These are phyloP conservation scores for Lophius americanus DNA, from an alignment of 2,797 vertebrate species.

Conservation along the genomic window DNA sequence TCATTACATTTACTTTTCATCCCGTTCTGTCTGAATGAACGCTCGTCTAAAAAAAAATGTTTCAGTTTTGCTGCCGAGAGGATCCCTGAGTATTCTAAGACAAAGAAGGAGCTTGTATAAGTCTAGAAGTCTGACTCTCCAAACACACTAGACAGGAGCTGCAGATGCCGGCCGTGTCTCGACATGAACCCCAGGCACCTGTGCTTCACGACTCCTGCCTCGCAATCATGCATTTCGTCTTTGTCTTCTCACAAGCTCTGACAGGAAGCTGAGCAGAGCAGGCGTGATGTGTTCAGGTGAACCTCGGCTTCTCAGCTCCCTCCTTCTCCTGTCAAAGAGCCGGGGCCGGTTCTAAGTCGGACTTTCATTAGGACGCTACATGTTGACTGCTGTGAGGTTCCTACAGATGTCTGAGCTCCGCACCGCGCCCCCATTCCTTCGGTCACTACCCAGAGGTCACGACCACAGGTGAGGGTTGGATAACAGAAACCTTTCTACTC, in stretches of 20 bases:
- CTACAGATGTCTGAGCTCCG: no score
- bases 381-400: no score
- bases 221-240: slow-evolving; percentile 27
- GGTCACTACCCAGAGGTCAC: no score
- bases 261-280: slow-evolving; percentile 39
- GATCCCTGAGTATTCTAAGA: background rate
- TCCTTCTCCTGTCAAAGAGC: no score
- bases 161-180: slow-evolving; percentile 32
- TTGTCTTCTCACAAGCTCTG: slow-evolving; percentile 37
- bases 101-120: slow-evolving; percentile 30
- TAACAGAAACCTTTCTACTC: no score
- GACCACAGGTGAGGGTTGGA: no score
- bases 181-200: slow-evolving; percentile 44
- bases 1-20: no score
- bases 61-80: background rate
- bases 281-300: background rate
- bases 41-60: background rate
- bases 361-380: no score
- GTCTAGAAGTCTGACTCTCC: slow-evolving; percentile 22
- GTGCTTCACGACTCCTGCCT: background rate
- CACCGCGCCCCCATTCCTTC: no score
- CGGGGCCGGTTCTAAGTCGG: no score
- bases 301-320: no score
- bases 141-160: slow-evolving; percentile 51
- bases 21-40: background rate